Base-by-base conservation (phyloP, 2,113 vertebrate species). In the Gadus macrocephalus region DNA sequence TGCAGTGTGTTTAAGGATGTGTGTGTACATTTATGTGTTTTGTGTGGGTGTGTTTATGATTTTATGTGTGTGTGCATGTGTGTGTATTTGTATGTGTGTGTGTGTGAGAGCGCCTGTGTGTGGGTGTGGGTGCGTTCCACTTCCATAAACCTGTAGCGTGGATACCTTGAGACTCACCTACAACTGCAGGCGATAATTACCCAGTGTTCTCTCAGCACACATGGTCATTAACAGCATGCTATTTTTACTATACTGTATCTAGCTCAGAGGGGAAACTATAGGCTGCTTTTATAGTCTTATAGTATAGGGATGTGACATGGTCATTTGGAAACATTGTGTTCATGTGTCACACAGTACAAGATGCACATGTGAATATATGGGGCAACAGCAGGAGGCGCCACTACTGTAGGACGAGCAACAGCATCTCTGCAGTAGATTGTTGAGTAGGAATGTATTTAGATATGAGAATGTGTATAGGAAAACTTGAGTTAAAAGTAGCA, bases 341-440 rank as follows among this genome's bases (percentile, higher is more conserved):
- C 64, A 71, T 72, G 56, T 72, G 74, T 63, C 17, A 76, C 76
- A 80, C 76, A 76, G 68, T 20, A 14, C 65, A 38, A 15, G 70
- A 71, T 63, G 59, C 64, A 79, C 27, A 59, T 86, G 77, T 68
- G 56, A 73, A 27, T 67, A 35, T 76, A 49, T 76, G 62, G 82
- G 77, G 70, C 67, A 74, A 71, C 88, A 85, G 82, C 73, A 90
- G 85, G 75, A 82, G 85, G 84, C 83, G 53, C 75, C 69, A 82
- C 64, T 65, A 5, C 19, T 62, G 60, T 62, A 25, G 20, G 61
- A 2, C 61, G 11, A 8, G 42, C 25, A 25, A 14, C 20, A 11
- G 15, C 25, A 8, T 22, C 61, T 25, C 20, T 14, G 20, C 61
- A 35, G 31, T 35, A 1, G 31, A 35, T 35, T 35, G 3, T 4